Base-by-base conservation (phyloP, 92 coral and sea anemone genomes). In the Zoanthus gigantus region DNA sequence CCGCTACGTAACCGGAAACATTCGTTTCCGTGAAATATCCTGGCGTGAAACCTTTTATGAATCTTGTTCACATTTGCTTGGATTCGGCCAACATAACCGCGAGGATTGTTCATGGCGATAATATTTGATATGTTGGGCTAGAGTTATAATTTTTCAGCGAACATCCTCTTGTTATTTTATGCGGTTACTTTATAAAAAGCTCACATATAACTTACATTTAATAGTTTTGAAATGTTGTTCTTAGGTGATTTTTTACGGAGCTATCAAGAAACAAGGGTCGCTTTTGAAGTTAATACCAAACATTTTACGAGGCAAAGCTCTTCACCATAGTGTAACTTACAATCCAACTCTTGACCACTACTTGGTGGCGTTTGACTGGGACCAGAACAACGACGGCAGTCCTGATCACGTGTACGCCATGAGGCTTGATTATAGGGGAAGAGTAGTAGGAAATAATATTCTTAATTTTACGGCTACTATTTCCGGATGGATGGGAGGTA, bases 311-410 rank as follows among this genome's bases (percentile, higher is more conserved):
- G 23, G 23, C 23, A 23, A 23, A 23, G 23, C 23, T 23, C 23
- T 23, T 23, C 23, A 23, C 23, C 23, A 23, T 23, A 23, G 23
- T 23, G 23, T 23, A 5, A 93, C 98, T 9, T 95, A 91, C 89
- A 97, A 97, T 86, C 93, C 92, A 1, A 86, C 71, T 45, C 91
- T 93, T 28, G 92, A 95, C 86, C 95, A 97, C 73, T 97, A 95
- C 61, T 84, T 95, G 56, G 94, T 97, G 52, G 95, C 94, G 18
- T 97, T 92, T 84, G 99, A 97, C 58, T 80, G 92, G 86, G 99
- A 97, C 83, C 88, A 92, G 18, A 89, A 97, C 71, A 81, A 78
- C 60, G 98, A 97, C 71, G 90, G 89, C 67, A 89, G 37, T 7
- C 87, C 98, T 15, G 98, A 97, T 68, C 94, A 92, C 12, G 61